These are phyloP conservation scores for Baryphthengus martii DNA, from an alignment of 2,113 vertebrate species.

Conservation along the genomic window DNA sequence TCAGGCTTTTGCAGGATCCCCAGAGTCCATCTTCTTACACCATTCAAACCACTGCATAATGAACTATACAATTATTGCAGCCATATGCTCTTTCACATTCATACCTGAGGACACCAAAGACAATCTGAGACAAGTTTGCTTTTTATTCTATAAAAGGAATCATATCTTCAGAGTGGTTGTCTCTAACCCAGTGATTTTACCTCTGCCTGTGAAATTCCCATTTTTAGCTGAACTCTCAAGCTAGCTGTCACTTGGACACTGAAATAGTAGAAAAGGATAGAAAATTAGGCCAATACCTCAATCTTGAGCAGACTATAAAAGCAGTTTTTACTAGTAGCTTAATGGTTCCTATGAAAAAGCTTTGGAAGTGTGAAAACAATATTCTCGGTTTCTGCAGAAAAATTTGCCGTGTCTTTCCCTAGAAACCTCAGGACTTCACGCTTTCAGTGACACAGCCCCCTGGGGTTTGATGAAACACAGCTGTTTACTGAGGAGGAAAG, in stretches of 20 bases:
- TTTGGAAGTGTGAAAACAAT: background rate
- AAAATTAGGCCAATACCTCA: background rate
- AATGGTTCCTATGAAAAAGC: background rate
- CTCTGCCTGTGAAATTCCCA: background rate
- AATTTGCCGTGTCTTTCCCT: background rate
- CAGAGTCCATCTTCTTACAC: background rate
- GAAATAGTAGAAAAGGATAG: background rate
- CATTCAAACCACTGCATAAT: background rate
- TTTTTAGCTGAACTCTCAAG: background rate
- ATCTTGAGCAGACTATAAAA: background rate
- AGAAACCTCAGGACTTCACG: background rate
- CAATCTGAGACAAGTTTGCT: background rate
- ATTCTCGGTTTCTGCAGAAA: background rate
- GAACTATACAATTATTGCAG: background rate
- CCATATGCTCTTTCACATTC: background rate
- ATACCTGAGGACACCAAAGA: background rate
- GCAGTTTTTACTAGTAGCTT: background rate
- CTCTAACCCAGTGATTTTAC: background rate
- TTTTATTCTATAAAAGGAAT: background rate
- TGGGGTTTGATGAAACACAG: background rate
- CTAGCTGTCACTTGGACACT: background rate
- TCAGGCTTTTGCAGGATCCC: background rate
- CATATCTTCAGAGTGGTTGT: rapidly evolving
- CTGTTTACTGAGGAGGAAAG: background rate
- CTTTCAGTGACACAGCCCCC: background rate